Conservation (phyloP, 2,888 invertebrate genomes). For the Apamea crenata region DNA sequence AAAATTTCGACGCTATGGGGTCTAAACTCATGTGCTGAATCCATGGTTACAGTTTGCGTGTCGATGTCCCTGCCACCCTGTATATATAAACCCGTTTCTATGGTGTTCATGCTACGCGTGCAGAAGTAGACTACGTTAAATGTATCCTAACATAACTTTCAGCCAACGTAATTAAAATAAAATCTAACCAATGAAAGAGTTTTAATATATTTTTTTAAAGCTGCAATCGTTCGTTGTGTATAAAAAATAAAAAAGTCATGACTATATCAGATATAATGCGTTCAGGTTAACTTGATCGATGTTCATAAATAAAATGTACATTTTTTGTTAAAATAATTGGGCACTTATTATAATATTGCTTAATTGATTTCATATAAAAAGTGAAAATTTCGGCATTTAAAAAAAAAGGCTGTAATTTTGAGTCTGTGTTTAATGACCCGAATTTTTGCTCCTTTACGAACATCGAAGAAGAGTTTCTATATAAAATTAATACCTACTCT, state of each 20-base stretch:
- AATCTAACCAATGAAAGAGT: slow-evolving; percentile 11
- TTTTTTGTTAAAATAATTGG: not conserved
- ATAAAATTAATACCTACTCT: slow-evolving; percentile 56
- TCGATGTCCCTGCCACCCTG: too few relatives aligned
- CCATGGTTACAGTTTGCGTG: too few relatives aligned
- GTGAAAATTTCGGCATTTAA: not conserved
- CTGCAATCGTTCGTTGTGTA: slow-evolving; percentile 19
- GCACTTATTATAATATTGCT: not conserved
- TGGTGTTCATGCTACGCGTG: too few relatives aligned
- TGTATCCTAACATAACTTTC: slow-evolving; percentile 6
- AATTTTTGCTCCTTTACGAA: slow-evolving; percentile 10
- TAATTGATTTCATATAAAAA: not conserved
- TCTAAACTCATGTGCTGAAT: too few relatives aligned
- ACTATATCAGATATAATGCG: slow-evolving; percentile 25
- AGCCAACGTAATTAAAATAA: slow-evolving; percentile 12
- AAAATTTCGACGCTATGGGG: too few relatives aligned
- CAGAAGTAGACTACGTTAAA: too few relatives aligned
- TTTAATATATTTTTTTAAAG: not conserved
- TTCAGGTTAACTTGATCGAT: slow-evolving; percentile 43
- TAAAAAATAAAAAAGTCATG: slow-evolving; percentile 51
- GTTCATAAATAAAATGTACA: slow-evolving; percentile 15
- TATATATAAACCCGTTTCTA: too few relatives aligned
- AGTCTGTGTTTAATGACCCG: not conserved
- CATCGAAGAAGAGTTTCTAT: slow-evolving; percentile 46
- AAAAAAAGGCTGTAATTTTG: slow-evolving; percentile 4